phyloP scores from a whole-genome alignment of 2,888 invertebrate genomes.

The Elegia similella region DNA sequence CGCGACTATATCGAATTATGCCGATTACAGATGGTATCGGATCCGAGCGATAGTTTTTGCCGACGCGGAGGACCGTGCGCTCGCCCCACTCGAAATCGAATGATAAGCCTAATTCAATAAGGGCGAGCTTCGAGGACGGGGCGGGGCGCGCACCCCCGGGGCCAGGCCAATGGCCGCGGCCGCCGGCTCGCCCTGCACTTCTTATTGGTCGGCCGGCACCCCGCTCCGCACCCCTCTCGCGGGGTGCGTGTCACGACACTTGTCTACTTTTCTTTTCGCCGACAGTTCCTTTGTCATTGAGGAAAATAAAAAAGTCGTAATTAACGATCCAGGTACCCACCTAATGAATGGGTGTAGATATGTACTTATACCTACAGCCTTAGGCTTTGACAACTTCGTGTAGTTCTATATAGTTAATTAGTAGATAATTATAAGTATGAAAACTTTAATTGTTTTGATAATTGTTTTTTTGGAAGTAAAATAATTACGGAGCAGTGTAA shows the following conservation, averaged over 20 bases:
- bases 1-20: slow-evolving; percentile 75
- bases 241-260: slow-evolving; percentile 81
- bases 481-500: no score
- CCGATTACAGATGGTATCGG: slow-evolving; percentile 78
- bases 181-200: slow-evolving; percentile 45
- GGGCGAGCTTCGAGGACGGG: slow-evolving; percentile 80
- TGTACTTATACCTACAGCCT: slow-evolving; percentile 39
- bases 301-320: slow-evolving; percentile 82
- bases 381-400: slow-evolving; percentile 7
- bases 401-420: background rate
- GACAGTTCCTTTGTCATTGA: slow-evolving; percentile 82
- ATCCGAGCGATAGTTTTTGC: slow-evolving; percentile 68
- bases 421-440: background rate
- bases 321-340: slow-evolving; percentile 78
- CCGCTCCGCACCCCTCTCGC: slow-evolving; percentile 48
- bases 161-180: slow-evolving; percentile 62
- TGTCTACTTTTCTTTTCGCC: slow-evolving; percentile 82
- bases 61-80: slow-evolving; percentile 72
- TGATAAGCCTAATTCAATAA: slow-evolving; percentile 92
- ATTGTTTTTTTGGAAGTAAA: background rate
- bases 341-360: slow-evolving; percentile 69
- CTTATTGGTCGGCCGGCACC: slow-evolving; percentile 52
- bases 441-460: background rate
- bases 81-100: slow-evolving; percentile 82
- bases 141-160: slow-evolving; percentile 71